Evolutionary conservation across 2,797 vertebrate genomes (phyloP).

Genomic region (Otolemur crassicaudatus): DNA sequence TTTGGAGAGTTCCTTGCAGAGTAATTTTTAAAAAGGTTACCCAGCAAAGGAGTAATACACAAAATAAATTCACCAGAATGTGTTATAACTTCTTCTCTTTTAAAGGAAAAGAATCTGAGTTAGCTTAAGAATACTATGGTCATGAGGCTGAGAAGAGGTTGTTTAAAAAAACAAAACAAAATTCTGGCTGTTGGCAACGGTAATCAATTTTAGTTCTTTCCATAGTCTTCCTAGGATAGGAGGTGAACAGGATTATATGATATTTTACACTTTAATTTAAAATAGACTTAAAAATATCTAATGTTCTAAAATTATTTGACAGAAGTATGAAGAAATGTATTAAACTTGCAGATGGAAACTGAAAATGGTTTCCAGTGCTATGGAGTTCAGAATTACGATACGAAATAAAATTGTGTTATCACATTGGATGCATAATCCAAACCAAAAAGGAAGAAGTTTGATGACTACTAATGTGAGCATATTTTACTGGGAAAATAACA

Average conservation of each 20-base stretch:
- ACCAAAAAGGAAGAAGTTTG: constrained; percentile 13
- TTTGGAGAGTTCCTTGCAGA: not conserved
- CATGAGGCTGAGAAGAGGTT: not conserved
- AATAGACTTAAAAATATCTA: constrained; percentile 59
- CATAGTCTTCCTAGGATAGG: constrained; percentile 35
- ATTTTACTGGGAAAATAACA: constrained; percentile 39
- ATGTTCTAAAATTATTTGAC: constrained; percentile 29
- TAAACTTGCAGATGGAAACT: constrained; percentile 45
- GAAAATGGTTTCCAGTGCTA: not conserved
- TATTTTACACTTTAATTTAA: not conserved
- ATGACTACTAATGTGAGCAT: not conserved
- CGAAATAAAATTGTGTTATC: constrained; percentile 49
- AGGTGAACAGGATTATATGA: constrained; percentile 25
- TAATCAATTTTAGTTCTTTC: constrained; percentile 44
- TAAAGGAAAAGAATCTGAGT: not conserved
- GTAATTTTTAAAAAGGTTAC: not conserved
- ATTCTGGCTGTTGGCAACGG: constrained; percentile 18
- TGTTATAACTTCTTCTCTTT: not conserved
- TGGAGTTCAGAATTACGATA: not conserved
- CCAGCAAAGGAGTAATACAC: not conserved
- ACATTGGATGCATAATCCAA: constrained; percentile 10
- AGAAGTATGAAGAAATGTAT: constrained; percentile 36
- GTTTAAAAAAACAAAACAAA: not conserved
- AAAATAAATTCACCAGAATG: constrained; percentile 48
- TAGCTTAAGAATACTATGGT: not conserved